Percentiles rank a stretch among this genome's conserved stretches.
Evolutionary conservation across 1,140 invertebrate species (phyloP).

Genomic region (Trichonephila inaurata): DNA sequence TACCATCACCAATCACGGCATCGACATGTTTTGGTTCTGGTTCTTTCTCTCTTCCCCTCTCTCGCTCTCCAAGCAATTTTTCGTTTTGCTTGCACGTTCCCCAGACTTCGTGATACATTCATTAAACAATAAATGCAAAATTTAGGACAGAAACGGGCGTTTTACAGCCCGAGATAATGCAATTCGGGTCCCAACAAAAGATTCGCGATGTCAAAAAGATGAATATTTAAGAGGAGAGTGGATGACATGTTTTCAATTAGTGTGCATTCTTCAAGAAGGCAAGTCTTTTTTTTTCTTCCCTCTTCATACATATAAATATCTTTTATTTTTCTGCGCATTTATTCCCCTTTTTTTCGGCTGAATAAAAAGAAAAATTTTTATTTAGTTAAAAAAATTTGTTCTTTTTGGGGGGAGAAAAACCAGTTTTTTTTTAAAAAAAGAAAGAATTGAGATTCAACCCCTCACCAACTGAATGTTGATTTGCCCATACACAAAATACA

Average conservation of each 20-base stretch:
- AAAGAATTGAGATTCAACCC: too few relatives aligned
- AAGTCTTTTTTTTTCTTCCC: not conserved
- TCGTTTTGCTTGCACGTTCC: slow-evolving; percentile 14
- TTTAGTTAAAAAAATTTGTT: too few relatives aligned
- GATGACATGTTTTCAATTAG: slow-evolving; percentile 64
- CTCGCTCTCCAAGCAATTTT: not conserved
- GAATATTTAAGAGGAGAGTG: slow-evolving; percentile 52
- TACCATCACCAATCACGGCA: slow-evolving; percentile 29
- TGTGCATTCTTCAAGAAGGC: not conserved
- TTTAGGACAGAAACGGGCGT: too few relatives aligned
- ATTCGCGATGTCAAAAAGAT: slow-evolving; percentile 25
- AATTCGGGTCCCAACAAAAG: slow-evolving; percentile 48
- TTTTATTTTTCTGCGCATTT: not conserved
- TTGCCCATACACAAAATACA: too few relatives aligned
- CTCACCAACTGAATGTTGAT: too few relatives aligned
- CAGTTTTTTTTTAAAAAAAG: too few relatives aligned
- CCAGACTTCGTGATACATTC: slow-evolving; percentile 40
- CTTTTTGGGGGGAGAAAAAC: too few relatives aligned
- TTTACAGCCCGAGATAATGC: slow-evolving; percentile 50
- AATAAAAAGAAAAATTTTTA: too few relatives aligned
- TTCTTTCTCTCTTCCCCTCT: not conserved
- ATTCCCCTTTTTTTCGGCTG: not conserved
- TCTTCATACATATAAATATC: too few relatives aligned
- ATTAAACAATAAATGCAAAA: slow-evolving; percentile 60
- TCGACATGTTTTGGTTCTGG: slow-evolving; percentile 7